These are phyloP conservation scores for Tyto alba DNA, from an alignment of 2,113 vertebrate species.

Conservation along the genomic window DNA sequence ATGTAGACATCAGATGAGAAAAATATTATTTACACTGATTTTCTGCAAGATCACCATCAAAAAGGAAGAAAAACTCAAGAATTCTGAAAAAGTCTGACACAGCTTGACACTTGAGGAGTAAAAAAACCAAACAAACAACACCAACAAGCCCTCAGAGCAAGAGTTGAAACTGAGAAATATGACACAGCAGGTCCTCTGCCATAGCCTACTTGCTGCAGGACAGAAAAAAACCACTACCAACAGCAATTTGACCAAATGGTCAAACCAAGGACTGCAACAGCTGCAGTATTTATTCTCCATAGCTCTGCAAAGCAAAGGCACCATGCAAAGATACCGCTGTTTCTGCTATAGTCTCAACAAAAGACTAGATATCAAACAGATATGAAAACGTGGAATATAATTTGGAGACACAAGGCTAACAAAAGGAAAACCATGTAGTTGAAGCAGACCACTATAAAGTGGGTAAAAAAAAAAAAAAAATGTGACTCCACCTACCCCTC, in stretches of 20 bases:
- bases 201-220: not conserved
- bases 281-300: not conserved
- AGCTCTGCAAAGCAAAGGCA: not conserved
- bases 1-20: not conserved
- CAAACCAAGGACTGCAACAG: not conserved
- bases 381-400: not conserved
- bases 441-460: not conserved
- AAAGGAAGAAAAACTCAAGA: not conserved
- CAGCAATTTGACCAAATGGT: slow-evolving; percentile 22
- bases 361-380: not conserved
- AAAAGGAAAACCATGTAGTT: not conserved
- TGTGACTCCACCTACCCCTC: not conserved
- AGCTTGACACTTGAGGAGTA: not conserved
- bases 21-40: not conserved
- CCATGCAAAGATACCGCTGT: not conserved
- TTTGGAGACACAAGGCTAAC: not conserved
- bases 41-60: not conserved
- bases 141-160: not conserved
- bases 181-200: not conserved
- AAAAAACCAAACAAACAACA: not conserved
- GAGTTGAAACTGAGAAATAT: not conserved
- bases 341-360: not conserved
- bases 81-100: not conserved
- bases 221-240: not conserved
- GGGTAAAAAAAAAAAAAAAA: not conserved